These are phyloP conservation scores for Pogonus chalceus DNA, from an alignment of 1,140 invertebrate species.

Conservation along the genomic window DNA sequence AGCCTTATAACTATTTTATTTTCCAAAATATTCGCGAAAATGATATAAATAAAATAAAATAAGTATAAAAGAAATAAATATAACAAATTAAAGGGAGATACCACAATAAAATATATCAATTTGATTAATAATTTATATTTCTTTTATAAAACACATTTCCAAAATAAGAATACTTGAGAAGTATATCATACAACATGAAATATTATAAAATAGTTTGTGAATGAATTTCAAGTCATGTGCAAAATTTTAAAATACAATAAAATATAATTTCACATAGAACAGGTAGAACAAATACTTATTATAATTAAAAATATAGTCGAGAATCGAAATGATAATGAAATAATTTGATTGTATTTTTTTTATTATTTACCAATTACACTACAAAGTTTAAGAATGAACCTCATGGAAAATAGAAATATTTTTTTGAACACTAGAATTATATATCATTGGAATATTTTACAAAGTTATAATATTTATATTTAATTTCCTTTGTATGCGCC, in stretches of 20 bases:
- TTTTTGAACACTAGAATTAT: not conserved
- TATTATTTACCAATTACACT: not conserved
- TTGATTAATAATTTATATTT: not conserved
- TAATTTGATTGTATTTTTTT: not conserved
- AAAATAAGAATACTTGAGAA: not conserved
- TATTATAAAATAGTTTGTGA: slow-evolving; percentile 2
- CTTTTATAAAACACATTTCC: slow-evolving; percentile 1
- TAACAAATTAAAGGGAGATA: too few species aligned
- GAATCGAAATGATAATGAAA: not conserved
- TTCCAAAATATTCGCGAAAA: too few species aligned
- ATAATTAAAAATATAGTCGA: not conserved
- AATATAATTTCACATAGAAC: not conserved
- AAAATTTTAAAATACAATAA: not conserved
- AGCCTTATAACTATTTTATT: too few species aligned
- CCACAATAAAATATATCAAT: too few species aligned
- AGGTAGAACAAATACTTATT: not conserved
- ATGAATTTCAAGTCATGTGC: not conserved
- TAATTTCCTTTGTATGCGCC: not conserved
- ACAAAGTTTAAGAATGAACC: not conserved
- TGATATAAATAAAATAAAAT: too few species aligned
- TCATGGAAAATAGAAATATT: not conserved
- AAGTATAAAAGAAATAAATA: too few species aligned
- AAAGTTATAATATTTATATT: too few species aligned
- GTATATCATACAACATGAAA: slow-evolving; percentile 2
- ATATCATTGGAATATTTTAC: too few species aligned